Base-by-base conservation (phyloP, 2,888 invertebrate genomes). In the Agrypnus murinus region DNA sequence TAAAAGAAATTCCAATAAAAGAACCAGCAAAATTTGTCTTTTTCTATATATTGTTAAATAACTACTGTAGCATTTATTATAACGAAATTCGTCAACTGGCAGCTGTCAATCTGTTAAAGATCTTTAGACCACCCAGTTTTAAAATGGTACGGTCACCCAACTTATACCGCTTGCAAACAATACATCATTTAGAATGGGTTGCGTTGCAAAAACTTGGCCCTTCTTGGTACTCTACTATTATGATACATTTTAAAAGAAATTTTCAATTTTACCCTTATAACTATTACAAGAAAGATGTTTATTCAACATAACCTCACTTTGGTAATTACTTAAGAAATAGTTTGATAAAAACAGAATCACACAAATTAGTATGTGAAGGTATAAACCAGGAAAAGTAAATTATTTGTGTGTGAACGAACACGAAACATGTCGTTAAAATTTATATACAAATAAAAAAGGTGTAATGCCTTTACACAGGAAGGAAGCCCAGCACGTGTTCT, bases 101-200 rank as follows among this genome's bases (percentile, higher is more conserved):
- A 74, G 73, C 70, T 74, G 76, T 73, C 76, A 76, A 73, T 76
- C 76, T 69, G 46, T 64, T 53, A 63, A 62, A 70, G 70, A 68
- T 74, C 65, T 46, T 36, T 36, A 63, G 74, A 74, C 74, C 76
- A 74, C 74, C 76, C 76, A 74, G 73, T 63, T 65, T 65, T 59
- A 58, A 50, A 65, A 72, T 50, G 70, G 67, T 66, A 38, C 65
- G 73, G 65, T 69, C 71, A 71, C 71, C 72, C 69, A 67, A 74
- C 62, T 59, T 62, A 68, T 69, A 63, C 74, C 70, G 72, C 71
- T 65, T 65, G 65, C 72, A 71, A 63, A 74, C 74, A 73, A 74
- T 74, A 73, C 72, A 72, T 74, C 74, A 72, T 73, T 72, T 74
- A 71, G 25, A 65, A 71, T 58, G 57, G n/a, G 53, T 40, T 32